These are phyloP conservation scores for Zaprionus vittiger DNA, from an alignment of 1,140 invertebrate species.

Conservation along the genomic window DNA sequence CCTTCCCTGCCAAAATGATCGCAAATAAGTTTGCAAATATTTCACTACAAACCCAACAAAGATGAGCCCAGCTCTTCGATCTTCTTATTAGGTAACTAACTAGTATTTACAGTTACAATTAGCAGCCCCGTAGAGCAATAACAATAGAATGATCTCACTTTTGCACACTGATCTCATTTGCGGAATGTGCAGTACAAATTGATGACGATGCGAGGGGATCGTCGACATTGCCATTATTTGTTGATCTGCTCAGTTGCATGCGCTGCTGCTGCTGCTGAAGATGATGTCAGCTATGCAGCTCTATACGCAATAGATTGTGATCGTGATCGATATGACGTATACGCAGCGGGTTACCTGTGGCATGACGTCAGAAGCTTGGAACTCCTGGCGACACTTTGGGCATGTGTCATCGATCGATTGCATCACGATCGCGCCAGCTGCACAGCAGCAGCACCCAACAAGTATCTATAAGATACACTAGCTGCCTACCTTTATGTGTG, in stretches of 20 bases:
- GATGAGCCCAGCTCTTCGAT: not conserved
- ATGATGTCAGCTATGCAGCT: slow-evolving; percentile 37
- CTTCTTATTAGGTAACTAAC: not conserved
- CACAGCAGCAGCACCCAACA: slow-evolving; percentile 7
- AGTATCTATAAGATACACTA: slow-evolving; percentile 27
- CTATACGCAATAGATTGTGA: not conserved
- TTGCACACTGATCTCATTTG: slow-evolving; percentile 1
- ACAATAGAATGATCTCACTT: slow-evolving; percentile 19
- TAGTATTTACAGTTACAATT: slow-evolving; percentile 24
- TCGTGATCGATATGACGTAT: slow-evolving; percentile 54
- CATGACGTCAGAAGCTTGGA: slow-evolving; percentile 64
- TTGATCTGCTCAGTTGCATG: not conserved
- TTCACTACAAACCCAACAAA: not conserved
- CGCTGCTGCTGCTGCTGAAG: not conserved
- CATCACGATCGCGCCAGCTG: slow-evolving; percentile 44
- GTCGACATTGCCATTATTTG: not conserved
- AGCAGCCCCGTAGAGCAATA: not conserved
- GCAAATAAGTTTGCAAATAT: not conserved
- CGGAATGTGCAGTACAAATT: slow-evolving; percentile 10
- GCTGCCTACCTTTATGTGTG: slow-evolving; percentile 9
- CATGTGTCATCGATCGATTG: slow-evolving; percentile 72
- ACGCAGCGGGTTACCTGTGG: slow-evolving; percentile 46
- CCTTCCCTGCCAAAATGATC: not conserved
- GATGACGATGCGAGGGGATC: slow-evolving; percentile 3
- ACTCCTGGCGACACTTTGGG: slow-evolving; percentile 17